Evolutionary conservation across 2,888 invertebrate genomes (phyloP).

Genomic region (Formica aserva): DNA sequence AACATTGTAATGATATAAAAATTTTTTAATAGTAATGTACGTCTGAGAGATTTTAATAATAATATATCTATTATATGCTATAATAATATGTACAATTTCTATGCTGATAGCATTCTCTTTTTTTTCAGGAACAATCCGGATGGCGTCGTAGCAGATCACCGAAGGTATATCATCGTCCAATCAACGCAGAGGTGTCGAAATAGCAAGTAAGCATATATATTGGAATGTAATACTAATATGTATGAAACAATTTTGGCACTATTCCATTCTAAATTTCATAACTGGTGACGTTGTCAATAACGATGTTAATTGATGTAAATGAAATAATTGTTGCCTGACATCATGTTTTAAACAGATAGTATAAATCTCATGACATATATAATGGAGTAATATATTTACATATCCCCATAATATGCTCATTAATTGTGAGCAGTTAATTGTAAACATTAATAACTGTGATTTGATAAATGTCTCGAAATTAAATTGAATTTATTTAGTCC

Average conservation of each 20-base stretch:
- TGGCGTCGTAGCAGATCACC: slow-evolving; percentile 79
- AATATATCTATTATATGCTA: slow-evolving; percentile 11
- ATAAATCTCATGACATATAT: slow-evolving; percentile 3
- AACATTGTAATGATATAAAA: slow-evolving; percentile 3
- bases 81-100: slow-evolving; percentile 6
- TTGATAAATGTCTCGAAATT: slow-evolving; percentile 28
- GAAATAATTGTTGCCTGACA: slow-evolving; percentile 1
- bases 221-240: neutral
- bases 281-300: slow-evolving; percentile 1
- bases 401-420: neutral
- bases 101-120: slow-evolving; percentile 28
- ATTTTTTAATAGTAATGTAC: slow-evolving; percentile 12
- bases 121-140: slow-evolving; percentile 79
- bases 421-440: slow-evolving; percentile 22
- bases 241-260: neutral
- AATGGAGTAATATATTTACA: neutral
- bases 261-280: slow-evolving; percentile 16
- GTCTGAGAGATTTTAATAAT: slow-evolving; percentile 26
- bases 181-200: slow-evolving; percentile 70
- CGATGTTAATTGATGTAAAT: slow-evolving; percentile 26
- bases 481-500: slow-evolving; percentile 21
- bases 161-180: slow-evolving; percentile 77
- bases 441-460: slow-evolving; percentile 21
- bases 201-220: slow-evolving; percentile 42
- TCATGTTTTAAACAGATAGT: neutral